These are phyloP conservation scores for Daphoenositta chrysoptera DNA, from an alignment of 2,113 vertebrate species.

Conservation along the genomic window DNA sequence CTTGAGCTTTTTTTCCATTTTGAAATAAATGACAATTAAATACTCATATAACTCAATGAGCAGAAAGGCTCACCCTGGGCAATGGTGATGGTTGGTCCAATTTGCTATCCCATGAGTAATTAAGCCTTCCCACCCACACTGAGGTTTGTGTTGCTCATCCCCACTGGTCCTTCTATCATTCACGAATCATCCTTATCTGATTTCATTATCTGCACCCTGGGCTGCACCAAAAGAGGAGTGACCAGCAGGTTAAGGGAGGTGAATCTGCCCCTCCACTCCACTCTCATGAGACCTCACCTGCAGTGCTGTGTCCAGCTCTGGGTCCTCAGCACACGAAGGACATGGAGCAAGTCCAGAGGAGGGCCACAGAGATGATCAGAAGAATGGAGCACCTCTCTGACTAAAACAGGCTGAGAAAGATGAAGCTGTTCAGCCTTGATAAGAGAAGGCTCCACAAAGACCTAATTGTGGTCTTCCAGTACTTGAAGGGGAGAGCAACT, in stretches of 20 bases:
- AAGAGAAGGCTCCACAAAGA: background rate
- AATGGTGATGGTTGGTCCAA: background rate
- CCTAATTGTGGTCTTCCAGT: background rate
- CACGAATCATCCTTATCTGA: background rate
- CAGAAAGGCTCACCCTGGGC: background rate
- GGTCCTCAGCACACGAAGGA: background rate
- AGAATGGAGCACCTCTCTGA: background rate
- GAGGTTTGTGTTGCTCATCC: background rate
- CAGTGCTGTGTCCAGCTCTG: background rate
- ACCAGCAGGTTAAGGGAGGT: background rate
- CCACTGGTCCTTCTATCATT: background rate
- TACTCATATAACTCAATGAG: background rate
- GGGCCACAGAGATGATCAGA: background rate
- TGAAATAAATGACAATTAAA: background rate
- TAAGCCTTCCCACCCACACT: background rate
- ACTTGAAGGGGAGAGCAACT: background rate
- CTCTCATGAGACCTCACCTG: background rate
- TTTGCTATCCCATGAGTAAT: background rate
- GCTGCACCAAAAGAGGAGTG: background rate
- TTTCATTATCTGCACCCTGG: background rate
- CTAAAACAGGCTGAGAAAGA: background rate
- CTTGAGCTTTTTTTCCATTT: background rate
- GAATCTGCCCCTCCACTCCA: background rate
- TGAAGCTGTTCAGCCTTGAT: background rate
- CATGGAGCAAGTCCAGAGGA: background rate